A percentile compares a stretch with the other conserved stretches of the same genome.
Evolutionary conservation across 2,113 vertebrate species (phyloP).

Genomic region (Rhea pennata): DNA sequence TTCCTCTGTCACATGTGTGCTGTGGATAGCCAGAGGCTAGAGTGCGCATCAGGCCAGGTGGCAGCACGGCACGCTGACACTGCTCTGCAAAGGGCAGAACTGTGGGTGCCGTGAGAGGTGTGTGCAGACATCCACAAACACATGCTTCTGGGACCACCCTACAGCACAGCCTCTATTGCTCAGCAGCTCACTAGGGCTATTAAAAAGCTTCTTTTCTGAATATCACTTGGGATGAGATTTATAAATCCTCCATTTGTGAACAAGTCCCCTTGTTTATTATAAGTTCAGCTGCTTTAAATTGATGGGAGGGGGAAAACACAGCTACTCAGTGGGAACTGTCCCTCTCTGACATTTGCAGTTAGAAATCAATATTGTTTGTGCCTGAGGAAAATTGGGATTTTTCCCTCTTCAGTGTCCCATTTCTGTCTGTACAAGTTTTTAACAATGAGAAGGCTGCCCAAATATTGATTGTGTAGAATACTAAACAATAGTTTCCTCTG

Average conservation of each 20-base stretch:
- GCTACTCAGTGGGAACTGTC: not conserved
- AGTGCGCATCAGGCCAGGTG: too few relatives aligned
- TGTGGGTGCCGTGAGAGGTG: too few relatives aligned
- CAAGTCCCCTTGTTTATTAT: not conserved
- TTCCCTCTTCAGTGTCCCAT: not conserved
- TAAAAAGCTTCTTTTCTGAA: not conserved
- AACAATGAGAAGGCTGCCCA: not conserved
- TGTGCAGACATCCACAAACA: not conserved
- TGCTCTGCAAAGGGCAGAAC: too few relatives aligned
- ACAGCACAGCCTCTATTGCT: too few relatives aligned
- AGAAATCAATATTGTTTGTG: not conserved
- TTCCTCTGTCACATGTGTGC: too few relatives aligned
- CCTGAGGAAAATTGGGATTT: not conserved
- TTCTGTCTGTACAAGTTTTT: not conserved
- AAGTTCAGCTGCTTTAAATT: not conserved
- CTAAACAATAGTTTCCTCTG: not conserved
- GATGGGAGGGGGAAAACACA: not conserved
- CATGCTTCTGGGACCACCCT: not conserved
- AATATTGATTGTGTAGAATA: not conserved
- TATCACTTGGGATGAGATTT: not conserved
- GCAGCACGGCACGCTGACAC: too few relatives aligned
- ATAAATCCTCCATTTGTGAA: not conserved
- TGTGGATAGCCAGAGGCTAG: not conserved
- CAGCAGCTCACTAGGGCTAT: not conserved
- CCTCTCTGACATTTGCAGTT: not conserved